phyloP scores from a whole-genome alignment of 1,140 invertebrate genomes.

The Drosophila simulans region DNA sequence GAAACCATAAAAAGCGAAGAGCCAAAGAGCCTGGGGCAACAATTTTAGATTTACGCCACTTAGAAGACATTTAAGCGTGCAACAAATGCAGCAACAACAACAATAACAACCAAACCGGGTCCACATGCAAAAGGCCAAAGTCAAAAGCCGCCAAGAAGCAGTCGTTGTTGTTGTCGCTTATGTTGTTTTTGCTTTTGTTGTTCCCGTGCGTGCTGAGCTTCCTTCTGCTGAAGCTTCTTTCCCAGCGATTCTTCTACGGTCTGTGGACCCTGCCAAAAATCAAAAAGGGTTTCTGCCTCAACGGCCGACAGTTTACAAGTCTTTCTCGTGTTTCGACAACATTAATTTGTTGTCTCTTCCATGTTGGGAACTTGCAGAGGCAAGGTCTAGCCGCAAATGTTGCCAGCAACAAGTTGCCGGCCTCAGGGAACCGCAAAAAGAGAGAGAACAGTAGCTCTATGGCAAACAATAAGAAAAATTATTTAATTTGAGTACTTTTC shows the following conservation, averaged over 20 bases:
- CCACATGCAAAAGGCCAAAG: slow-evolving; percentile 44
- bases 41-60: slow-evolving; percentile 77
- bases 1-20: slow-evolving; percentile 50
- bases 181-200: slow-evolving; percentile 20
- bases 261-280: slow-evolving; percentile 44
- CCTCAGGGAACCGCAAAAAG: slow-evolving; percentile 46
- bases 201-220: slow-evolving; percentile 52
- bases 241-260: slow-evolving; percentile 33
- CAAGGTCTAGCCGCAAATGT: slow-evolving; percentile 8
- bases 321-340: slow-evolving; percentile 69
- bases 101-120: slow-evolving; percentile 38
- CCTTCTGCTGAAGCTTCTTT: slow-evolving; percentile 38
- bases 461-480: slow-evolving; percentile 67
- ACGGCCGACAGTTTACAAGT: slow-evolving; percentile 61
- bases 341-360: slow-evolving; percentile 60
- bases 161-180: background rate
- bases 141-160: slow-evolving; percentile 50
- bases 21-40: slow-evolving; percentile 53
- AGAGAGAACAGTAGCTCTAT: slow-evolving; percentile 62
- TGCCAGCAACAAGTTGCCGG: slow-evolving; percentile 51
- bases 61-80: slow-evolving; percentile 74
- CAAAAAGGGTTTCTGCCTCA: slow-evolving; percentile 39
- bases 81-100: slow-evolving; percentile 51
- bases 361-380: slow-evolving; percentile 23
- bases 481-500: slow-evolving; percentile 67